These are phyloP conservation scores for Halcyon smyrnensis DNA, from an alignment of 2,797 vertebrate genomes.

Conservation along the genomic window DNA sequence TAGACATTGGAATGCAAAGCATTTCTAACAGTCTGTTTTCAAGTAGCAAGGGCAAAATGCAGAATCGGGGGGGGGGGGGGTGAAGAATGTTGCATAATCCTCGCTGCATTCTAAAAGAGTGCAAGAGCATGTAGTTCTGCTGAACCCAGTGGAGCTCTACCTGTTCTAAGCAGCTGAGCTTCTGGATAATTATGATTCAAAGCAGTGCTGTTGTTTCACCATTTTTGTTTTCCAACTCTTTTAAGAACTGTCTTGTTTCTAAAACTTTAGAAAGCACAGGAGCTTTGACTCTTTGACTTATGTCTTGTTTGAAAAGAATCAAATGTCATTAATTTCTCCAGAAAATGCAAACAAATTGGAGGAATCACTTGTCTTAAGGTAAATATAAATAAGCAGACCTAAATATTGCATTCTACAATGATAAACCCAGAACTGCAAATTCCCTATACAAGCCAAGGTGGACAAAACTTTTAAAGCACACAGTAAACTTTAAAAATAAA, in stretches of 20 bases:
- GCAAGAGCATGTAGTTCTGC: neutral
- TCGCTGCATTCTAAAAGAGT: neutral
- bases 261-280: neutral
- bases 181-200: neutral
- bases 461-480: neutral
- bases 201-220: neutral
- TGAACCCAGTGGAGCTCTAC: neutral
- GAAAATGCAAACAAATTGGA: neutral
- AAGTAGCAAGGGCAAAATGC: neutral
- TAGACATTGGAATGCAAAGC: neutral
- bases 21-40: neutral
- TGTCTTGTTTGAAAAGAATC: neutral
- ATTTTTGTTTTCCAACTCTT: neutral
- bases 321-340: neutral
- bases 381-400: neutral
- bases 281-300: neutral
- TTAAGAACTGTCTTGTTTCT: neutral
- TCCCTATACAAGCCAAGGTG: neutral
- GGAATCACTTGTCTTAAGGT: neutral
- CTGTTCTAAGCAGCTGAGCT: neutral
- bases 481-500: neutral
- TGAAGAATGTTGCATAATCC: neutral
- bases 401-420: neutral
- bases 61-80: accelerated
- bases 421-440: neutral